Conservation (phyloP, 1,140 invertebrate species). For the Tyrophagus putrescentiae region DNA sequence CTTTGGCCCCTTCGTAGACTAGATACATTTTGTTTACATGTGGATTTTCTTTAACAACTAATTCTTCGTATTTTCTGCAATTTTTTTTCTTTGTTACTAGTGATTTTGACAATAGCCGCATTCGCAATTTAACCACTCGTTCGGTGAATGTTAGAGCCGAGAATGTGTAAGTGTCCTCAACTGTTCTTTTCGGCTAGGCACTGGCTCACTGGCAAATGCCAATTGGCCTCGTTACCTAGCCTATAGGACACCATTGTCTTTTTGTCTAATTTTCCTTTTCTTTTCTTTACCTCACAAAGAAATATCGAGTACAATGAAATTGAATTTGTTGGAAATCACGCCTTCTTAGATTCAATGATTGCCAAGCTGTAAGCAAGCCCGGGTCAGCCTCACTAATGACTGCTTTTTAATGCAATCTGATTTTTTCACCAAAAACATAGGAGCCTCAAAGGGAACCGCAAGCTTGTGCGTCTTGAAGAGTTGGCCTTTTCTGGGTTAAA, state of each 20-base stretch:
- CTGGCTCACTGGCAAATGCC: constrained; percentile 25
- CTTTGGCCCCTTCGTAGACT: constrained; percentile 34
- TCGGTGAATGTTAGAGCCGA: constrained; percentile 40
- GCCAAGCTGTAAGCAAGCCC: constrained; percentile 45
- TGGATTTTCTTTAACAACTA: neutral
- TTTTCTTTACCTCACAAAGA: constrained; percentile 24
- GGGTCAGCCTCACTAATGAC: constrained; percentile 12
- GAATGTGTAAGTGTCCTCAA: constrained; percentile 40
- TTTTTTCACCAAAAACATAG: constrained; percentile 34
- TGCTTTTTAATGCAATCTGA: neutral
- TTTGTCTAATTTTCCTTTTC: neutral
- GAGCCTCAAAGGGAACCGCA: constrained; percentile 48
- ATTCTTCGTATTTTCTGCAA: constrained; percentile 17
- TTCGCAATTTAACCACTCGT: constrained; percentile 37
- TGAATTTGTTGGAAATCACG: constrained; percentile 41
- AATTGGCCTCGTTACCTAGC: neutral
- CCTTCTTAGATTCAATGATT: constrained; percentile 49
- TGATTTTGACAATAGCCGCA: constrained; percentile 44
- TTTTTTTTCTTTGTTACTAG: constrained; percentile 31
- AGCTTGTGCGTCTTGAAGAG: constrained; percentile 43
- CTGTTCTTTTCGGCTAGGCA: constrained; percentile 29
- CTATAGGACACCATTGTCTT: neutral
- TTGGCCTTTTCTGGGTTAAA: constrained; percentile 48
- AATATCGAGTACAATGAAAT: constrained; percentile 43
- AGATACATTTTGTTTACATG: neutral